Evolutionary conservation across 2,113 vertebrate species (phyloP).

Genomic region (Delphinapterus leucas): DNA sequence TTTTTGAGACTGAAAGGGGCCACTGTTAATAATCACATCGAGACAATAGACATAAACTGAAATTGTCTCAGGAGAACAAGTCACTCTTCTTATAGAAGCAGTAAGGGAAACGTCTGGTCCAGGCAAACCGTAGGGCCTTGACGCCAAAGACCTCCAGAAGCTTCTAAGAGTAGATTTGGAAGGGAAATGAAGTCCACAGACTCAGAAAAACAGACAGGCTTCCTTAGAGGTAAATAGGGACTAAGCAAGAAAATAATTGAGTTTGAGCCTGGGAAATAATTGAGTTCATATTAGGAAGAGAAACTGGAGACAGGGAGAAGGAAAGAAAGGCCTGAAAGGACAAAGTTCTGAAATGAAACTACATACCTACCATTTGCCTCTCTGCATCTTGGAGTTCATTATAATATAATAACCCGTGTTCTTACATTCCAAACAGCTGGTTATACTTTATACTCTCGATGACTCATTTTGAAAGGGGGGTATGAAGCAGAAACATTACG

Average conservation of each 20-base stretch:
- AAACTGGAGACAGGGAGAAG: background rate
- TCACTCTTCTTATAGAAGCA: background rate
- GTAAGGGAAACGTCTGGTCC: background rate
- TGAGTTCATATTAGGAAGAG: background rate
- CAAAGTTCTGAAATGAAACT: background rate
- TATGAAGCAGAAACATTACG: background rate
- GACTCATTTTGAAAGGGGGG: background rate
- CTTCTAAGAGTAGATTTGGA: background rate
- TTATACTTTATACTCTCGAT: conserved; percentile 37
- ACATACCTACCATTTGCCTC: background rate
- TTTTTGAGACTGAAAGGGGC: background rate
- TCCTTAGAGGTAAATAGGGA: background rate
- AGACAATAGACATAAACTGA: background rate
- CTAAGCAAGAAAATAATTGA: background rate
- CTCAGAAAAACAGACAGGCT: background rate
- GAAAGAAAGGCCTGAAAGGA: background rate
- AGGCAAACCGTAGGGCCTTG: background rate
- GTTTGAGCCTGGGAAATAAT: background rate
- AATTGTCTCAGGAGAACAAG: background rate
- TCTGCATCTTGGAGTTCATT: background rate
- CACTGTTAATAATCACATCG: background rate
- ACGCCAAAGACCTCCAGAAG: background rate
- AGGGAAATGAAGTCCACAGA: background rate
- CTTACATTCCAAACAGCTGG: conserved; percentile 9
- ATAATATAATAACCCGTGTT: background rate